Evolutionary conservation across 64 coral and sea anemone genomes (phyloP), one percentile per base, ranked within the genome.

Genomic region (Acropora yongei): DNA sequence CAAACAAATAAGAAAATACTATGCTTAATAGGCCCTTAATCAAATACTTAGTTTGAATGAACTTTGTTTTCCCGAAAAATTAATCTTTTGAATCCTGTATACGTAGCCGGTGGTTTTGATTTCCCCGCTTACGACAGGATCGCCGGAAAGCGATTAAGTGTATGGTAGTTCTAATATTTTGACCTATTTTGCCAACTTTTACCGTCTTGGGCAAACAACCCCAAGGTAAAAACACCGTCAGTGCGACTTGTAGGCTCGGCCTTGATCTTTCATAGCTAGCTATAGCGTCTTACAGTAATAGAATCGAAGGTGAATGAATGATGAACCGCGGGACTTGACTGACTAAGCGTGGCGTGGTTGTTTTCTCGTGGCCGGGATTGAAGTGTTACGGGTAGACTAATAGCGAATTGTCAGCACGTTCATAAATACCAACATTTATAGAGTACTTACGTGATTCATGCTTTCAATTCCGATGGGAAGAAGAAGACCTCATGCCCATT

Each of bases 71-170:
- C 50, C 78, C 0, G 30, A 30, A 80, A 80, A 80, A 80, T 80
- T 80, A 55, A 80, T 80, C 78, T 80, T 80, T 80, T 80, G 78
- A 80, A 80, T 80, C 78, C 78, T 80, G 78, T 80, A 57, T 80
- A 80, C 78, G 49, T 80, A 80, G 78, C 78, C 20, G 78, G 78
- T 80, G 78, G 78, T 80, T 80, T 55, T 80, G 78, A 80, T 78
- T 78, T 44, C 75, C 75, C 69, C 30, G 30, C 30, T 30, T 30
- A 30, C 30, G 30, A 30, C 30, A 30, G 30, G 30, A 30, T 30
- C 30, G 30, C 30, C 30, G 30, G 30, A 30, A 30, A 30, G 30
- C 30, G 30, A 30, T 30, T 30, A 30, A 30, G 30, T 30, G 30
- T 30, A 55, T 55, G 5, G 50, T 55, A 55, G 50, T 55, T 55